These are phyloP conservation scores for Scrobipalpa costella DNA, from an alignment of 2,888 invertebrate species.

Conservation along the genomic window DNA sequence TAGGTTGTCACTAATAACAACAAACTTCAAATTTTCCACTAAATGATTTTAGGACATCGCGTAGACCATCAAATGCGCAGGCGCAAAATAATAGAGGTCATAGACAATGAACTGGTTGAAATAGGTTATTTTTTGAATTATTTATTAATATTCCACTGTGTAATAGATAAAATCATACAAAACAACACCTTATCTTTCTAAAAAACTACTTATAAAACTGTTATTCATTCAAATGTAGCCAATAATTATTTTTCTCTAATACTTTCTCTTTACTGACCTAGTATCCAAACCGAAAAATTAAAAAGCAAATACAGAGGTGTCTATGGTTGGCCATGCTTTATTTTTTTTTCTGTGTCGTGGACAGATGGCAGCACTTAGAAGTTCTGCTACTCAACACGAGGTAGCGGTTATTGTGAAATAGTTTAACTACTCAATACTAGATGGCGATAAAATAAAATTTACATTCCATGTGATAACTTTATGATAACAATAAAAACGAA, in stretches of 20 bases:
- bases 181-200: neutral
- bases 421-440: neutral
- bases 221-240: neutral
- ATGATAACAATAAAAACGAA: slow-evolving; percentile 8
- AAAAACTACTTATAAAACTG: neutral
- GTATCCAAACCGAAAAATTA: neutral
- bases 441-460: neutral
- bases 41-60: slow-evolving; percentile 79
- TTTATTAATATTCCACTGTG: neutral
- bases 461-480: neutral
- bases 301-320: neutral
- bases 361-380: slow-evolving; percentile 19
- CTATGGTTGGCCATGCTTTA: neutral
- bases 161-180: neutral
- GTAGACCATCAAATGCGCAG: slow-evolving; percentile 80
- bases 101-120: slow-evolving; percentile 56
- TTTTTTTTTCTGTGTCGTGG: neutral
- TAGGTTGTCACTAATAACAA: slow-evolving; percentile 79
- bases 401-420: neutral
- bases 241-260: neutral
- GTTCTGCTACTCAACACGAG: neutral
- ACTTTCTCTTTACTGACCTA: neutral
- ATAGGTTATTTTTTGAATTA: slow-evolving; percentile 31
- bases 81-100: slow-evolving; percentile 80
- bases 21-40: slow-evolving; percentile 81